Conservation (phyloP, 2,113 vertebrate species). For the Anhinga rufa region DNA sequence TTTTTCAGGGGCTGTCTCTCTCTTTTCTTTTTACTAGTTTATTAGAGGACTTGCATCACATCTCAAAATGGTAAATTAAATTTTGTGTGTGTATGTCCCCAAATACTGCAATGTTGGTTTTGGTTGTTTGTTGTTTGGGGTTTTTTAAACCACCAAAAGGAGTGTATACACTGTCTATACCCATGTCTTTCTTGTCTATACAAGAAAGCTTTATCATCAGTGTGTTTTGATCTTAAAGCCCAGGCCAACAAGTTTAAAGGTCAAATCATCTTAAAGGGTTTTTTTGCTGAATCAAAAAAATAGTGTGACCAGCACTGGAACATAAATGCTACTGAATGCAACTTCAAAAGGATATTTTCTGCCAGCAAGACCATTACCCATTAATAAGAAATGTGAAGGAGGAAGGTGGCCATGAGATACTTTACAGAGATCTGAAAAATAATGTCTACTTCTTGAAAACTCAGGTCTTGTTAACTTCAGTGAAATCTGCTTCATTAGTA, state of each 20-base stretch:
- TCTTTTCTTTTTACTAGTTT: background rate
- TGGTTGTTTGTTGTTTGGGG: no score
- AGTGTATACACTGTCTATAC: no score
- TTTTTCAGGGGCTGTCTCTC: background rate
- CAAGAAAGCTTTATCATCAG: background rate
- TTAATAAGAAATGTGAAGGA: background rate
- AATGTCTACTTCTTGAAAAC: background rate
- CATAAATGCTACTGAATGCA: background rate
- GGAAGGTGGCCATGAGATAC: background rate
- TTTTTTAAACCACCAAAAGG: background rate
- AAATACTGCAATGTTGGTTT: background rate
- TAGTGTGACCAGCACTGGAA: background rate
- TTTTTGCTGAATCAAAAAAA: no score
- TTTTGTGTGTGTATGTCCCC: background rate
- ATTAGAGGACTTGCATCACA: background rate
- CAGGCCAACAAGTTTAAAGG: background rate
- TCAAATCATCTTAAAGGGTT: background rate
- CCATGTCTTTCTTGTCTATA: background rate
- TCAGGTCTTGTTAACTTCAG: background rate
- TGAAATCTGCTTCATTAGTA: background rate
- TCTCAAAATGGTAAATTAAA: background rate
- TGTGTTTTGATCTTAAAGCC: background rate
- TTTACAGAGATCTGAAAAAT: background rate
- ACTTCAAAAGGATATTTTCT: background rate
- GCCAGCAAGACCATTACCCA: background rate